Evolutionary conservation across 2,113 vertebrate genomes (phyloP).

Genomic region (Syngnathus floridae): DNA sequence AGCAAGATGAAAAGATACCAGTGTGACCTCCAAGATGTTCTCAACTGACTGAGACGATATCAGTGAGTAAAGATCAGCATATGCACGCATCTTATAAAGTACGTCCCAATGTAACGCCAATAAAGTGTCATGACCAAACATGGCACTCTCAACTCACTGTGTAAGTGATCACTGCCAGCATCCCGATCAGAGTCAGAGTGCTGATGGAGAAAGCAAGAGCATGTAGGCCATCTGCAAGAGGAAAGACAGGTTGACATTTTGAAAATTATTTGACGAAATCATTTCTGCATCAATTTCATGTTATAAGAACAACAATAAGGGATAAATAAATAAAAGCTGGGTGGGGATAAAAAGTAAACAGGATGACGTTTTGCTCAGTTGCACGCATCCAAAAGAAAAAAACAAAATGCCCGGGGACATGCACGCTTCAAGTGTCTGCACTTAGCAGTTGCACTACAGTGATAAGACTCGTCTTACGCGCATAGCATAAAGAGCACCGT

Average conservation of each 20-base stretch:
- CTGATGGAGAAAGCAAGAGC: conserved; percentile 96
- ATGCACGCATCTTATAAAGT: neutral
- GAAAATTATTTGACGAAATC: conserved; percentile 7
- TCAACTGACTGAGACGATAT: conserved; percentile 19
- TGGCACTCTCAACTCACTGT: conserved; percentile 79
- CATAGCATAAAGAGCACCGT: neutral
- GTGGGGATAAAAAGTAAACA: conserved; percentile 1
- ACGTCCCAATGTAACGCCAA: neutral
- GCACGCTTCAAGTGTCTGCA: conserved; percentile 1
- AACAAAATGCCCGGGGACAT: neutral
- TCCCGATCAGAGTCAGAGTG: conserved; percentile 94
- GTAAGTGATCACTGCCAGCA: conserved; percentile 96
- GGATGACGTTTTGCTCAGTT: neutral
- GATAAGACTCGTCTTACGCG: neutral
- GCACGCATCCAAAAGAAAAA: neutral
- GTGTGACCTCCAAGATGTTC: conserved; percentile 18
- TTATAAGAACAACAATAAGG: too few species aligned
- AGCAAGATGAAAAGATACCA: conserved; percentile 23
- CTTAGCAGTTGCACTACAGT: neutral
- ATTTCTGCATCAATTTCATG: neutral
- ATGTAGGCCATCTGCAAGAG: conserved; percentile 83
- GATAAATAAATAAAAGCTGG: neutral
- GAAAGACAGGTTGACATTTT: conserved; percentile 30
- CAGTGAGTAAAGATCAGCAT: neutral
- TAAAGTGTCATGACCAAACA: neutral